Evolutionary conservation across 1,140 invertebrate species (phyloP).

Genomic region (Megalopta genalis): DNA sequence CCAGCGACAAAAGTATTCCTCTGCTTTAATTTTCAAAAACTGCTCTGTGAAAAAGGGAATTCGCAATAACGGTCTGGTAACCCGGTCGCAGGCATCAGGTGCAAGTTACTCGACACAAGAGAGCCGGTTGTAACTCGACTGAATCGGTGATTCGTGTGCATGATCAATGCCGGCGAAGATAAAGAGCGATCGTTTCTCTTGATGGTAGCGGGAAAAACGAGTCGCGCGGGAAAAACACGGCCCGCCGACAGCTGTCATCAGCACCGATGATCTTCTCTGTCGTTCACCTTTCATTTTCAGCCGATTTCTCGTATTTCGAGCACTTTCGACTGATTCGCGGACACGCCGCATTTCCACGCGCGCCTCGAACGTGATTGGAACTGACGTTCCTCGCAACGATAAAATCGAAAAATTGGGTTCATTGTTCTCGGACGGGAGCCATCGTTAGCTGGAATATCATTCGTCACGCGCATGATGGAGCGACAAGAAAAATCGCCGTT

Average conservation of each 20-base stretch:
- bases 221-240: conserved; percentile 52
- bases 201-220: conserved; percentile 31
- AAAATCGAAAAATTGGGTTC: conserved; percentile 40
- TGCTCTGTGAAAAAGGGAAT: too few relatives aligned
- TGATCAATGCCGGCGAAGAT: not conserved
- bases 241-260: conserved; percentile 58
- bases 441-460: conserved; percentile 35
- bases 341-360: conserved; percentile 30
- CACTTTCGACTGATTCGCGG: conserved; percentile 40
- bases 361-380: conserved; percentile 49
- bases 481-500: conserved; percentile 10
- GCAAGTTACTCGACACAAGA: too few relatives aligned
- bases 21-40: too few relatives aligned
- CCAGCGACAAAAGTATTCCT: too few relatives aligned
- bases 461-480: not conserved
- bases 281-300: conserved; percentile 66
- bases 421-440: conserved; percentile 13
- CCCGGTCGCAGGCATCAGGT: too few relatives aligned
- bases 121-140: not conserved
- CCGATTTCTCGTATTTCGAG: conserved; percentile 66
- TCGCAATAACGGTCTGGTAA: too few relatives aligned
- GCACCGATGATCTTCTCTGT: conserved; percentile 61
- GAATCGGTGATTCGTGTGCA: not conserved
- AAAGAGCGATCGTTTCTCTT: conserved; percentile 41
- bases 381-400: conserved; percentile 40